Evolutionary conservation across 37 sponge, comb jelly and placozoan species (phyloP).

Genomic region (Eunapius fragilis): DNA sequence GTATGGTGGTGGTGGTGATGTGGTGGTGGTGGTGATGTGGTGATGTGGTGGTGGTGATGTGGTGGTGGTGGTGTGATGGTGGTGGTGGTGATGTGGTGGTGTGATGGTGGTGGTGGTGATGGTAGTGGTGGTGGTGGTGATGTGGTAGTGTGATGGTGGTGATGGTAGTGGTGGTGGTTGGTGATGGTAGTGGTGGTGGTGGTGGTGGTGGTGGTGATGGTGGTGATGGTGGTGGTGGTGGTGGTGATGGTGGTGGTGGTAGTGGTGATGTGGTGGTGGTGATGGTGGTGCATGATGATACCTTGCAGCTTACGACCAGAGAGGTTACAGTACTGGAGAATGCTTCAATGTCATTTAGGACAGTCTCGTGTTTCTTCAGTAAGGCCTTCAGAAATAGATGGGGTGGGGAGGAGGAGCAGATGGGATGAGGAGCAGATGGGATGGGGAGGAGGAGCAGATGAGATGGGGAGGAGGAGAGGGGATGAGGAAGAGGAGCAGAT

Average conservation of each 20-base stretch:
- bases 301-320: slow-evolving; percentile 76
- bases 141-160: not conserved
- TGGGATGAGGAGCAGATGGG: not conserved
- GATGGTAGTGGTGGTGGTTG: not conserved
- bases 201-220: not conserved
- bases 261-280: slow-evolving; percentile 8
- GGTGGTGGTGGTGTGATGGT: too few species aligned
- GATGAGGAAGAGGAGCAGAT: not conserved
- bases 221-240: not conserved
- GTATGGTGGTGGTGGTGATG: too few species aligned
- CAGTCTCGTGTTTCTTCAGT: slow-evolving; percentile 84
- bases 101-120: too few species aligned
- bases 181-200: not conserved
- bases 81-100: too few species aligned
- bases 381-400: slow-evolving; percentile 43
- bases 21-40: too few species aligned
- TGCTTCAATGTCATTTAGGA: slow-evolving; percentile 77
- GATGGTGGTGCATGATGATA: not conserved
- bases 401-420: not conserved
- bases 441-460: not conserved
- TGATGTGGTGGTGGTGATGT: too few species aligned
- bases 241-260: not conserved
- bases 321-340: slow-evolving; percentile 42
- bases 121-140: too few species aligned
- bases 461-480: not conserved